Conservation (phyloP, 2,113 vertebrate genomes). For the Malurus alboscapulatus region DNA sequence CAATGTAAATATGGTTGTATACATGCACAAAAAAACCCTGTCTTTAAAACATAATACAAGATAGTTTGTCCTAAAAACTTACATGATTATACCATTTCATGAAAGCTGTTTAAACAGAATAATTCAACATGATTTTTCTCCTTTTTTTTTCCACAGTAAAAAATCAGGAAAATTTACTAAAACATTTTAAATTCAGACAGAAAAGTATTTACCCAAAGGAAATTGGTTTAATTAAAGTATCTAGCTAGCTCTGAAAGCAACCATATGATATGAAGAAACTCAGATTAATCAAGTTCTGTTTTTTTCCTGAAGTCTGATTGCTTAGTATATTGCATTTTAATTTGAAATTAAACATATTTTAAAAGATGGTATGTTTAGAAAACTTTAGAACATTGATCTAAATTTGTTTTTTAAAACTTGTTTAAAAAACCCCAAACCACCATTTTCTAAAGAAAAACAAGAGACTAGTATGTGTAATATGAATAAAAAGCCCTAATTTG, state of each 20-base stretch:
- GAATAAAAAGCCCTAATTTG: neutral
- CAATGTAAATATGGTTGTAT: neutral
- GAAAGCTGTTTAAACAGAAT: neutral
- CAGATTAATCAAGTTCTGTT: neutral
- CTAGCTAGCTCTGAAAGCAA: neutral
- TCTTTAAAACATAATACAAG: neutral
- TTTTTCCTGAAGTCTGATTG: neutral
- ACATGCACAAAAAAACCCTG: rapidly evolving
- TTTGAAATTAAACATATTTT: neutral
- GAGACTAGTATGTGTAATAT: neutral
- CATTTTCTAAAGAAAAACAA: neutral
- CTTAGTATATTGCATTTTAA: neutral
- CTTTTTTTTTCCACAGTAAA: neutral
- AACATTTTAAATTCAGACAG: neutral
- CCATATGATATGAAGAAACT: neutral
- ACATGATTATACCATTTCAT: neutral
- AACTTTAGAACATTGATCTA: neutral
- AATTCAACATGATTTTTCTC: neutral
- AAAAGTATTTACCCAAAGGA: neutral
- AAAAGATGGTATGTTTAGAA: neutral
- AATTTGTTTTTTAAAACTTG: neutral
- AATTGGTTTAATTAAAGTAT: neutral
- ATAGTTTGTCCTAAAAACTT: neutral
- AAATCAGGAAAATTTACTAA: neutral
- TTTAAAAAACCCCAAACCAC: rapidly evolving